Base-by-base conservation (phyloP, 2,888 invertebrate species). In the Diarsia mendica region DNA sequence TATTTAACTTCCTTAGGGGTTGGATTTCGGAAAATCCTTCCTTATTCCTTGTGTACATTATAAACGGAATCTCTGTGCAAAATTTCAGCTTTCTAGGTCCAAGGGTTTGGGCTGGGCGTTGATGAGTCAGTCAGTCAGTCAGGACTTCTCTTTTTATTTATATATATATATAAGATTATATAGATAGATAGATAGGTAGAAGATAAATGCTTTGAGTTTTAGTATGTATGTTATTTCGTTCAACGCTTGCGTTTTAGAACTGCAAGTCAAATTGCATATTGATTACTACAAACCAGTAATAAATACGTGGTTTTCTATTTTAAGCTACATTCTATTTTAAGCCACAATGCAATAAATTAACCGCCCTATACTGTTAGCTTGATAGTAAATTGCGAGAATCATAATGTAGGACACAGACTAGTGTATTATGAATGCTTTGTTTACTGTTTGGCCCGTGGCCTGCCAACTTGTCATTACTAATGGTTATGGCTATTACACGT, bases 391-490 rank as follows among this genome's bases (percentile, higher is more conserved):
- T 61, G 55, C 55, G 23, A 55, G 63, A 80, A 74, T 55, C 63
- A 49, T 39, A 77, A 77, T 79, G 13, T 68, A 60, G 78, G 58
- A 10, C 68, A 77, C 39, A 44, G 15, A 46, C 11, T 23, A 58
- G n/a, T 55, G 48, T 28, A 67, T 64, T 53, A 58, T 65, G 39
- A 65, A 77, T 48, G 78, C 48, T 66, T 61, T 79, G 78, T 79
- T 79, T 82, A 77, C 79, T 8, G 11, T 44, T 76, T 49, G 20
- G 49, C 58, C 13, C 44, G 51, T 68, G 33, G 53, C 8, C 78
- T 82, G 79, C 79, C 82, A 79, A 77, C 49, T 84, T 65, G 65
- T 69, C 60, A 61, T 72, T 83, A 79, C 61, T 66, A 79, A 82
- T 77, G 64, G 64, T 53, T 68, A 65, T 60, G 58, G 48, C 51